These are phyloP conservation scores for Merluccius polli DNA, from an alignment of 2,797 vertebrate genomes.

Conservation along the genomic window DNA sequence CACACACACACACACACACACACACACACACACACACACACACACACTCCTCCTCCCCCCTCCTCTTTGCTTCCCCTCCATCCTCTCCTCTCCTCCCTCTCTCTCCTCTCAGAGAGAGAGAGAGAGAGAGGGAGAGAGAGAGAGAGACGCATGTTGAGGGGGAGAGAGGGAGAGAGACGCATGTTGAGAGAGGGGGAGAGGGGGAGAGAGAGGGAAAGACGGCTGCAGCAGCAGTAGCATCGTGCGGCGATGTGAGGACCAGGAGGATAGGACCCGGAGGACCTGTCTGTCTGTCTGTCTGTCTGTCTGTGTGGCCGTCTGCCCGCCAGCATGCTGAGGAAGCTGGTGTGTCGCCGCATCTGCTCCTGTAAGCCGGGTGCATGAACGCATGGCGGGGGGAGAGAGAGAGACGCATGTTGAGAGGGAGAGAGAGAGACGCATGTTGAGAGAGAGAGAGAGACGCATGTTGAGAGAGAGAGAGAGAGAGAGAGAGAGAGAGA, in stretches of 20 bases:
- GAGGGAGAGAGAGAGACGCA: too few relatives aligned
- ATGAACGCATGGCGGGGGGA: too few relatives aligned
- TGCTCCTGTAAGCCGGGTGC: slow-evolving; percentile 71
- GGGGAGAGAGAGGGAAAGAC: background rate
- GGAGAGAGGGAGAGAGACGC: too few relatives aligned
- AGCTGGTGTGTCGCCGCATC: slow-evolving; percentile 73
- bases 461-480: too few relatives aligned
- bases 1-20: too few relatives aligned
- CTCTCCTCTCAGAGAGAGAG: background rate
- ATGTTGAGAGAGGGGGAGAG: too few relatives aligned
- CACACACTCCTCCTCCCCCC: background rate
- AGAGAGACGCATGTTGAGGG: background rate
- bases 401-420: too few relatives aligned
- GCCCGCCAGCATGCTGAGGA: slow-evolving; percentile 68
- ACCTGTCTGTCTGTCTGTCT: slow-evolving; percentile 28
- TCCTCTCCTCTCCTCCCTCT: background rate
- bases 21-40: too few relatives aligned
- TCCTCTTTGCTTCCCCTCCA: slow-evolving; percentile 19
- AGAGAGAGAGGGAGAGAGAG: background rate
- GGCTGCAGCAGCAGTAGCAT: too few relatives aligned
- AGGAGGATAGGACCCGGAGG: background rate
- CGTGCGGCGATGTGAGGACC: slow-evolving; percentile 32
- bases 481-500: too few relatives aligned
- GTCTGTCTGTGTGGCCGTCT: background rate
- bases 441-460: too few relatives aligned